Evolutionary conservation across 2,797 vertebrate genomes (phyloP), one percentile per base, ranked within the genome.

Genomic region (Carcharodon carcharias): DNA sequence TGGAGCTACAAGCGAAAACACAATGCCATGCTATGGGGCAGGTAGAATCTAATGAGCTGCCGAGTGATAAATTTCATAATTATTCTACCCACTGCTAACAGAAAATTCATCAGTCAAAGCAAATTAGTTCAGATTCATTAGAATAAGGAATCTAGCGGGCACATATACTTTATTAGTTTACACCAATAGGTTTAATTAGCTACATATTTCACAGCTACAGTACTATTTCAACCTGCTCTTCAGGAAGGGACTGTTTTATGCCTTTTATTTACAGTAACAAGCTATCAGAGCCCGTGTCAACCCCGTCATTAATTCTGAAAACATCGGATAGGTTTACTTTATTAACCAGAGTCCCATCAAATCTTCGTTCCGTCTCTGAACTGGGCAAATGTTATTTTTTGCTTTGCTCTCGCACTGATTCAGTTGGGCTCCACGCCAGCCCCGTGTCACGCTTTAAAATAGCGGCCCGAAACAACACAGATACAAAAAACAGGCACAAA

Each of bases 171-270:
- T 99, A 99, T 99, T 99, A 99, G 99, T 97, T 99, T 99, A 99
- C 99, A 99, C 98, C 99, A 98, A 99, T 99, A 98, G 98, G 98
- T 98, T 98, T 99, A 99, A 99, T 99, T 99, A 99, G 98, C 98
- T 98, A 98, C 99, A 99, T 99, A 99, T 99, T 99, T 99, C 99
- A 99, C 98, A 98, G 98, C 98, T 98, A 98, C 98, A 97, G 97
- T 98, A 98, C 98, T 98, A 98, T 98, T 99, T 98, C 96, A 98
- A 98, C 45, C 6, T 77, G 94, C 50, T 77, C 94, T 95, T 50
- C 35, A 9, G 31, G 98, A 98, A 99, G 98, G 98, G 98, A 98
- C 98, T 98, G 97, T 98, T 98, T 98, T 98, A 98, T 98, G 98
- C 98, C 97, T 98, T 98, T 98, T 99, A 99, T 99, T 99, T 98